Base-by-base conservation (phyloP, 2,113 vertebrate species). In the Neofelis nebulosa region DNA sequence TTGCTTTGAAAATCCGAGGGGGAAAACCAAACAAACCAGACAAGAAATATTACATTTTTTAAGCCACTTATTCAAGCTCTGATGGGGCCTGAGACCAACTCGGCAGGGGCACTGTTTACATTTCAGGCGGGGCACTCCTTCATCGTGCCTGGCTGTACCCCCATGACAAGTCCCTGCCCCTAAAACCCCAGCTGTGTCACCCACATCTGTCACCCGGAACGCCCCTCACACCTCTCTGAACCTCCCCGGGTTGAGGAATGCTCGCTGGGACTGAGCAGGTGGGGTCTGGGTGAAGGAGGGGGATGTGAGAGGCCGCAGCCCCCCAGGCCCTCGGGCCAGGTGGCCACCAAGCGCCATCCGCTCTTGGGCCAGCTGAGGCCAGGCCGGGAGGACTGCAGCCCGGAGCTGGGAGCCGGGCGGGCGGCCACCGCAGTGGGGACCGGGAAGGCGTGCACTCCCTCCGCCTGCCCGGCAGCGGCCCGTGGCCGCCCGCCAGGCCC, bases 401-500 rank as follows among this genome's bases (percentile, higher is more conserved):
- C 80, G 0, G 29, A 0, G 41, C 94, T 27, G 68, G 1, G 3
- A 15, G 89, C 86, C 1, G 7, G 92, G 78, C 82, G 25, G 86
- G 66, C 41, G 5, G 97, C 97, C 93, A 61, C 90, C 14, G 41
- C 93, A 5, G 19, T 8, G 95, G 76, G 91, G 93, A 93, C 93
- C 14, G 41, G 92, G 97, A 96, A 97, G 84, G 74, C 11, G 21
- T 21, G 81, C 41, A 29, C 92, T 94, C 97, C 97, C 92, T 97
- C 94, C 0, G 90, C 92, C 97, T 97, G 98, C 98, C 98, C 94
- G 97, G 97, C 98, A 98, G 96, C 96, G 97, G 98, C 98, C 97
- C 68, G 19, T 99, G 99, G 98, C 98, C 23, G 11, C 48, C 23
- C 2, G 98, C 99, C 99, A 99, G 98, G 33, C 98, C 98, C 98